Base-by-base conservation (phyloP, 2,888 invertebrate species). In the Fragum whitleyi region DNA sequence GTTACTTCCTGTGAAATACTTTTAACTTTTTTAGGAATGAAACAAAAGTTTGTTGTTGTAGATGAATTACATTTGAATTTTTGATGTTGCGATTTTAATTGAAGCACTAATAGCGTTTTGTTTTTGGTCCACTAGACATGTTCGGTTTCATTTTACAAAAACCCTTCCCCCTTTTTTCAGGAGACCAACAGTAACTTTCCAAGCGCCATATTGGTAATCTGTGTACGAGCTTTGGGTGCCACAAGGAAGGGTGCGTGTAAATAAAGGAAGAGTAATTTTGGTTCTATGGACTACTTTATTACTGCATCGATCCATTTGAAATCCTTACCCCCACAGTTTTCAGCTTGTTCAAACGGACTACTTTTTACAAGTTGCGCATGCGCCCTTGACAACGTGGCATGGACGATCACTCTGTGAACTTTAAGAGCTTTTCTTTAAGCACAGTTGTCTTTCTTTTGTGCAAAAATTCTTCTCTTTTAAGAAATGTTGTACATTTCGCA, bases 181-280 rank as follows among this genome's bases (percentile, higher is more conserved):
- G 75, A 70, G 85, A 70, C 85, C 85, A 7, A 81, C 81, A 39
- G 85, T 85, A 26, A 79, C 81, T 51, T 81, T 85, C 77, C 79
- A 77, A 74, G 77, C 77, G 42, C 85, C 85, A 61, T 85, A 85
- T 75, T 85, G 85, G 85, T 85, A 81, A 85, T 26, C 32, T 32
- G 39, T 39, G 19, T 19, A n/a, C 42, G 39, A 39, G 39, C 59
- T 42, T 3, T 26, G 32, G 51, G 39, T 55, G 73, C 32, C 21
- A 55, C 14, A 28, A 36, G 14, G 11, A 11, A n/a, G 14, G 32
- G 36, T 21, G 55, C 55, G 36, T n/a, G 55, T 32, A 55, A 2
- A 28, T 51, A 42, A 26, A 42, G 28, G 28, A 51, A 55, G n/a
- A n/a, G 21, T 67, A 57, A 72, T 62, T 73, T 36, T 62, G 62